Evolutionary conservation across 1,140 invertebrate genomes (phyloP).

Genomic region (Chymomyza costata): DNA sequence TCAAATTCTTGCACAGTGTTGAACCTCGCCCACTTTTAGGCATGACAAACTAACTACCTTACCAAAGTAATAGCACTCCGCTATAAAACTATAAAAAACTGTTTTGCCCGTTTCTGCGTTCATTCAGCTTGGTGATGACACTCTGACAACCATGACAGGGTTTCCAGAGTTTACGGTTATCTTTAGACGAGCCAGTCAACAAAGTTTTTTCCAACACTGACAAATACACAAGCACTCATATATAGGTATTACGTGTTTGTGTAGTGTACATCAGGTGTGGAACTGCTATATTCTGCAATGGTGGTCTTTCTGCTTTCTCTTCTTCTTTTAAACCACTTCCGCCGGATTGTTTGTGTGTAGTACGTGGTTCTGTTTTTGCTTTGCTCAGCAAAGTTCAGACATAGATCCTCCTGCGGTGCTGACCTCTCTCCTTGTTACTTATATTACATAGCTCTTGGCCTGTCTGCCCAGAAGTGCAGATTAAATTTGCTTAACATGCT

Average conservation of each 20-base stretch:
- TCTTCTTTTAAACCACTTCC: constrained; percentile 18
- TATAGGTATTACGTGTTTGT: too few species aligned
- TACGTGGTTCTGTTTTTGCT: constrained; percentile 28
- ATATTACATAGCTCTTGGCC: constrained; percentile 21
- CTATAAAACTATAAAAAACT: too few species aligned
- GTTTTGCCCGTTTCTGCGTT: too few species aligned
- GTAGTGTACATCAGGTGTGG: constrained; percentile 25
- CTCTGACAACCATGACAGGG: too few species aligned
- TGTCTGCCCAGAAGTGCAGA: constrained; percentile 62
- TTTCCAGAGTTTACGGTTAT: too few species aligned
- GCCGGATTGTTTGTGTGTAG: constrained; percentile 13
- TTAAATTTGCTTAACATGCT: constrained; percentile 73
- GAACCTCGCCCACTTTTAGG: constrained; percentile 5
- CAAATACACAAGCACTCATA: constrained; percentile 13
- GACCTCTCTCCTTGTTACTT: background rate
- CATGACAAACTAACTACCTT: constrained; percentile 19
- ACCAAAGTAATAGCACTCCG: too few species aligned
- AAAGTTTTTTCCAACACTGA: constrained; percentile 42
- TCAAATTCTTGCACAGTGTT: too few species aligned
- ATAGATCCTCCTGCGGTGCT: too few species aligned
- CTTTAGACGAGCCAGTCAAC: constrained; percentile 43
- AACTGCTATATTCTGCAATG: constrained; percentile 26
- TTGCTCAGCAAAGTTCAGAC: constrained; percentile 10
- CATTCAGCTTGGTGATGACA: too few species aligned
- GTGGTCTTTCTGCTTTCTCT: background rate